Base-by-base conservation (phyloP, 1,140 invertebrate species). In the Tetraneura akinire region DNA sequence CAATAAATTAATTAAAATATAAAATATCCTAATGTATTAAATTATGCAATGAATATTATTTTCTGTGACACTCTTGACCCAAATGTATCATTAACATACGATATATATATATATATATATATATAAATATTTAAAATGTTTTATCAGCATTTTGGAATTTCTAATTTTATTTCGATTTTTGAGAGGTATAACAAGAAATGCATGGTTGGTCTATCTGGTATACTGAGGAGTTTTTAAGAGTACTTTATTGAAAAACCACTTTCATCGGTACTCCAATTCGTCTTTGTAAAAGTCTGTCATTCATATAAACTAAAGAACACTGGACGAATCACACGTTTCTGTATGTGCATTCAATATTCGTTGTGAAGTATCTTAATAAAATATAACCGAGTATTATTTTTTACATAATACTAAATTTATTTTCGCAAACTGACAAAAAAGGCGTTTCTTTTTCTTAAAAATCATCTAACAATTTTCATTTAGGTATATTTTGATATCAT, bases 121-220 rank as follows among this genome's bases (percentile, higher is more conserved):
- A n/a, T n/a, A n/a, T n/a, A n/a, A n/a, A n/a, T n/a, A n/a, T n/a
- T n/a, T n/a, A n/a, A n/a, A 76, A 23, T 5, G 51, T 76, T 57
- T 55, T 76, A 76, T 55, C 53, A 76, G 71, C 71, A 76, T 57
- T 57, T 55, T 18, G 16, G 70, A 73, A 55, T 51, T n/a, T n/a
- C n/a, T n/a, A n/a, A n/a, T n/a, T 76, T 55, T 16, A 57, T 76
- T 76, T 57, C 53, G 51, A 74, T 42, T 37, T 76, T 76, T 13
- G 21, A 76, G 53, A 5, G 51, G 23, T 26, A 42, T 57, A 55
- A 53, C 8, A 42, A 55, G 51, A 57, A 55, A 55, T 18, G 29
- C 8, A 42, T 76, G 23, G 14, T 42, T 76, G 23, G 11, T 26
- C 14, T 1, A 57, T 16, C n/a, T n/a, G n/a, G n/a, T 0, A 37